Conservation (phyloP, 2,888 invertebrate genomes). For the Torymus aiolomorphi region DNA sequence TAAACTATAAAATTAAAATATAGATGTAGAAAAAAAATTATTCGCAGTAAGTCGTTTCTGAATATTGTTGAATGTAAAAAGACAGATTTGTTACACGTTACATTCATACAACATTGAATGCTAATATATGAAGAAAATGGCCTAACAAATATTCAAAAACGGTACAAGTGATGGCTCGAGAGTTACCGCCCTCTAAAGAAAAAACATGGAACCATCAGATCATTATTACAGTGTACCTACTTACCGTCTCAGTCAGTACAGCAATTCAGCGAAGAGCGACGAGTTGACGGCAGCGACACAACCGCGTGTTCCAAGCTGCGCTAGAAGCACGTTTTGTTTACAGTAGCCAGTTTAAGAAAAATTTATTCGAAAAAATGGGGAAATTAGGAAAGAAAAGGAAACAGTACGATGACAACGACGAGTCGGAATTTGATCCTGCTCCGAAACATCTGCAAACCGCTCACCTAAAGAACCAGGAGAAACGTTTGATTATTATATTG, state of each 20-base stretch:
- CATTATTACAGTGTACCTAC: background rate
- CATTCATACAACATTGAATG: no score
- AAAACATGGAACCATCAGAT: background rate
- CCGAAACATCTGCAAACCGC: conserved; percentile 87
- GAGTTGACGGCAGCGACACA: background rate
- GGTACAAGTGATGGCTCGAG: background rate
- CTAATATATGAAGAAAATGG: no score
- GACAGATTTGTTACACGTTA: no score
- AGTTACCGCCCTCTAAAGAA: conserved; percentile 33
- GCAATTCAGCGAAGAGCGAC: no score
- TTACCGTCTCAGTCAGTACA: conserved; percentile 1
- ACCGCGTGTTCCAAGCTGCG: background rate
- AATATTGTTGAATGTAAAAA: no score
- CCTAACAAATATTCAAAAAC: no score
- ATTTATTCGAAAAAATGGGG: conserved; percentile 32
- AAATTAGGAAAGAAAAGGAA: conserved; percentile 79
- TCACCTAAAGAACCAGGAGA: conserved; percentile 89
- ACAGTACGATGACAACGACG: conserved; percentile 78
- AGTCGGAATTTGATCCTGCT: conserved; percentile 86
- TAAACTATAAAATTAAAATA: no score
- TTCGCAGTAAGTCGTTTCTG: no score
- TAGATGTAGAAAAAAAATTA: no score
- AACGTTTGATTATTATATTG: conserved; percentile 93
- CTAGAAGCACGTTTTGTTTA: conserved; percentile 48
- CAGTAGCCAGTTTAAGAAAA: background rate